Percentiles rank a stretch among this genome's conserved stretches.
phyloP scores from a whole-genome alignment of 2,113 vertebrate species.

The Mungos mungo region DNA sequence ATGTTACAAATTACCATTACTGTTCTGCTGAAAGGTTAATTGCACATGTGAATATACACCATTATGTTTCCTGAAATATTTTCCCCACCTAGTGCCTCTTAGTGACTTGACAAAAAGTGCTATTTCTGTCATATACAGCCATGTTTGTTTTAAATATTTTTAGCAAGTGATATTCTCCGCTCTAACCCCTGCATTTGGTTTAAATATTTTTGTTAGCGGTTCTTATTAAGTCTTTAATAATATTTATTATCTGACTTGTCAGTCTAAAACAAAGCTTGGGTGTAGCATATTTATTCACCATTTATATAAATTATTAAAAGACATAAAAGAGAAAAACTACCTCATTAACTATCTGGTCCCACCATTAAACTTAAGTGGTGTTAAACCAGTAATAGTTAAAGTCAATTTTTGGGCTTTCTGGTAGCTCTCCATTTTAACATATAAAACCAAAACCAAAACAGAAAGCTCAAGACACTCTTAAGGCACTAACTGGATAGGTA shows the following conservation, averaged over 20 bases:
- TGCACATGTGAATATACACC: neutral
- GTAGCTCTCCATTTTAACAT: neutral
- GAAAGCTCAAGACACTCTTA: neutral
- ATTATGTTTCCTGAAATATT: slow-evolving; percentile 16
- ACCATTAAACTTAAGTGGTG: neutral
- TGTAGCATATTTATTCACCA: neutral
- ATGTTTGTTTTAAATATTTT: slow-evolving; percentile 25
- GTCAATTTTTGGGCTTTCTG: neutral
- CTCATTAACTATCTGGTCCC: neutral
- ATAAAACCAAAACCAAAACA: neutral
- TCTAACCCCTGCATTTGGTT: neutral
- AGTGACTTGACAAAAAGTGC: neutral
- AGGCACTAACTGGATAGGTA: neutral
- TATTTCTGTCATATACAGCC: neutral
- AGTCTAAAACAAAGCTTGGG: neutral
- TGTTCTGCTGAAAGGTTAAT: neutral
- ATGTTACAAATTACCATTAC: neutral
- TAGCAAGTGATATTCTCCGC: neutral
- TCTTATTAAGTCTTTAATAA: slow-evolving; percentile 10
- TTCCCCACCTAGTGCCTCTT: neutral
- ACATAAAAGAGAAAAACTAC: neutral
- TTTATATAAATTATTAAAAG: neutral
- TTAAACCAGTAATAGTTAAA: neutral
- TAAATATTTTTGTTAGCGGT: neutral
- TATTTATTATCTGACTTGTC: neutral